A percentile compares a stretch with the other conserved stretches of the same genome.
Conservation (phyloP, 2,113 vertebrate genomes). For the Merops nubicus region DNA sequence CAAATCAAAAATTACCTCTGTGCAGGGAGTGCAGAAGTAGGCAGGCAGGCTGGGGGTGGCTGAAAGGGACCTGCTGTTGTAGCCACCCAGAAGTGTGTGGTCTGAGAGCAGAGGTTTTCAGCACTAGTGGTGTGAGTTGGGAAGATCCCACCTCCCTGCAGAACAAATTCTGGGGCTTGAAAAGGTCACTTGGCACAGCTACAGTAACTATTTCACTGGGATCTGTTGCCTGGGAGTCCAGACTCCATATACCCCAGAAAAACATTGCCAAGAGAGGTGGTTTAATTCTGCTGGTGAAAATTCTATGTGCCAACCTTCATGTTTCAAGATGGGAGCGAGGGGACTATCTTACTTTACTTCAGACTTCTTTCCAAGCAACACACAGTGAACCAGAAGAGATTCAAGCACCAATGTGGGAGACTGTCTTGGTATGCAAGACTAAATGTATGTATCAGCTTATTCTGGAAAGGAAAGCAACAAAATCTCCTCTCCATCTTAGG, state of each 20-base stretch:
- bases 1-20: background rate
- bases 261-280: background rate
- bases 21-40: background rate
- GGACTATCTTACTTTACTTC: background rate
- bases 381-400: background rate
- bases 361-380: background rate
- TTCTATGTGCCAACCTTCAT: background rate
- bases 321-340: background rate
- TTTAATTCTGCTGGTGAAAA: background rate
- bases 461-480: background rate
- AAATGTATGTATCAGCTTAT: background rate
- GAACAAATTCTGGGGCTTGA: background rate
- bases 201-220: background rate
- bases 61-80: background rate
- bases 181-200: background rate
- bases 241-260: background rate
- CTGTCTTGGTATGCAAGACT: background rate
- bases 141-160: background rate
- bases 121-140: accelerated
- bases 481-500: background rate
- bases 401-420: background rate
- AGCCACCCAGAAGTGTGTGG: background rate
- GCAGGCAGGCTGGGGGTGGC: background rate
- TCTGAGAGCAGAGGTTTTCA: background rate
- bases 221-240: background rate